Base-by-base conservation (phyloP, 1,140 invertebrate genomes). In the Nasonia vitripennis region DNA sequence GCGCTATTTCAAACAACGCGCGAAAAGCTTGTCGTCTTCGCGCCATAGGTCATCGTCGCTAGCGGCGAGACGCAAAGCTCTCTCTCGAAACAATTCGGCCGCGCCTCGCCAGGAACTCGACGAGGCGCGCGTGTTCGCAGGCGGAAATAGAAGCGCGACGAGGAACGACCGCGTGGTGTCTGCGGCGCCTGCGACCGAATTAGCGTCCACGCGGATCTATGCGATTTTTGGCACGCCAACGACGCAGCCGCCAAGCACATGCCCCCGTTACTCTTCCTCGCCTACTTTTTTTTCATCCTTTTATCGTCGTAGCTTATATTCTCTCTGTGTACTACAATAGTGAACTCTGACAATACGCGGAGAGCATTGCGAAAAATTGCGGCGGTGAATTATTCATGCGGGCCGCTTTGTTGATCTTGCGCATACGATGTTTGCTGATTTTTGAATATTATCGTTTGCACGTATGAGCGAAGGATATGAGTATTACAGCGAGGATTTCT, bases 141-240 rank as follows among this genome's bases (percentile, higher is more conserved):
- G 55, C 55, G 87, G 87, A 91, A 92, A 91, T 90, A 91, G 89
- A 91, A 31, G 67, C 84, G 79, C 87, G 89, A 14, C 55, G 55
- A 20, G 6, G 55, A 20, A 17, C 6, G 88, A 91, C 91, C 91
- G 89, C 91, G 92, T 92, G 92, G 91, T 92, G 91, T 92, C 92
- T 92, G 78, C 89, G 89, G 70, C 87, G 88, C 89, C 78, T 11
- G 88, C 86, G 88, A 90, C 89, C 80, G 86, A 92, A 92, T 92
- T 92, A 92, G 91, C 90, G 89, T 88, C 92, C 92, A 92, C 91
- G 92, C 90, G 91, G 92, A 89, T 88, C 87, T 83, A 68, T 71
- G 88, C 86, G 87, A 92, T 91, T 91, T 85, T 92, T 90, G 89
- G 89, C 89, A 88, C 87, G 82, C 87, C 87, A 45, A 84, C 83